These are phyloP conservation scores for Aleiodes sp. DNA, from an alignment of 1,140 invertebrate genomes.

Conservation along the genomic window DNA sequence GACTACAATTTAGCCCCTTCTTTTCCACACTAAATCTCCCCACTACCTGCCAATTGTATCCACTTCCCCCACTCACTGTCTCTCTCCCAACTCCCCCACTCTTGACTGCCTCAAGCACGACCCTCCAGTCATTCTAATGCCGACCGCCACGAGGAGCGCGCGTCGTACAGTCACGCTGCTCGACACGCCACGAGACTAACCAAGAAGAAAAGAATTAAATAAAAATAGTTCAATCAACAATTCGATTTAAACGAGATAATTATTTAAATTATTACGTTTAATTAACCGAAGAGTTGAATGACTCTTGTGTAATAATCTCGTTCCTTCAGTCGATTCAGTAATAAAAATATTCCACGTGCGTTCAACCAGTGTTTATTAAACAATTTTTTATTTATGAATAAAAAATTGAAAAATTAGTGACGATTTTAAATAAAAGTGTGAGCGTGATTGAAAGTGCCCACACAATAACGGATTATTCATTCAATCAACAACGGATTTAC, in stretches of 20 bases:
- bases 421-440: slow-evolving; percentile 17
- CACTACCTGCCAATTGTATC: no score
- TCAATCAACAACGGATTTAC: slow-evolving; percentile 15
- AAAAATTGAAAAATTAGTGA: background rate
- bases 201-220: no score
- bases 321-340: no score
- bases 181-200: slow-evolving; percentile 42
- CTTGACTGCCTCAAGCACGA: slow-evolving; percentile 38
- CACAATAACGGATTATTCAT: slow-evolving; percentile 32
- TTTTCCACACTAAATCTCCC: no score
- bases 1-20: no score
- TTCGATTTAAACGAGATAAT: no score
- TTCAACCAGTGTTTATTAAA: background rate
- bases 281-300: no score
- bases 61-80: no score
- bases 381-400: slow-evolving; percentile 5
- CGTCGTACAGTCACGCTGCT: slow-evolving; percentile 40
- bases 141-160: slow-evolving; percentile 51
- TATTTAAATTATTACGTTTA: no score
- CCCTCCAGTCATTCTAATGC: slow-evolving; percentile 56
- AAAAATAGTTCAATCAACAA: no score
- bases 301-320: no score
- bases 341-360: background rate
- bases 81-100: slow-evolving; percentile 34
- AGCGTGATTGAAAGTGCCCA: slow-evolving; percentile 30